These are phyloP conservation scores for Troides helena DNA, from an alignment of 2,888 invertebrate species.

Conservation along the genomic window DNA sequence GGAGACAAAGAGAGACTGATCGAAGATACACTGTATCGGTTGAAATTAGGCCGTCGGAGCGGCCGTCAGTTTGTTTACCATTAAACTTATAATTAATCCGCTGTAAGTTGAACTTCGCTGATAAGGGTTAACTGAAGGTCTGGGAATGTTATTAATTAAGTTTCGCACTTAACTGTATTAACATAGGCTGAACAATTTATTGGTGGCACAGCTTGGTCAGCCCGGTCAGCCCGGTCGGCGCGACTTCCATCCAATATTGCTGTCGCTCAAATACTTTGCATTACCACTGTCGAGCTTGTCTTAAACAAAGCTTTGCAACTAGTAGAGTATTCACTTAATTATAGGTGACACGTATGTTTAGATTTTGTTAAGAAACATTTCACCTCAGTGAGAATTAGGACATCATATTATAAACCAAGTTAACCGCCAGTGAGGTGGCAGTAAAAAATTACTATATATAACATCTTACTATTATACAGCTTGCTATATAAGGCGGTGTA, in stretches of 20 bases:
- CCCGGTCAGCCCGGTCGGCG: no score
- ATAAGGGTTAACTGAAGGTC: conserved; percentile 30
- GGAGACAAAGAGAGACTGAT: conserved; percentile 2
- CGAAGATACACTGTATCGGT: conserved; percentile 1
- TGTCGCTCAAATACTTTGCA: no score
- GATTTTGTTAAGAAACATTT: no score
- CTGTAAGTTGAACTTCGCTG: conserved; percentile 26
- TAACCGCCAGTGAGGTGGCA: no score
- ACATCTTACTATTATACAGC: no score
- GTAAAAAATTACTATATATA: no score
- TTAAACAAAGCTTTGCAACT: background rate
- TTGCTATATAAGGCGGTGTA: no score
- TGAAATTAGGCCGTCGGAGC: conserved; percentile 12
- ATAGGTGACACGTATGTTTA: background rate
- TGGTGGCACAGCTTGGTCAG: background rate
- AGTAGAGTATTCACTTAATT: background rate
- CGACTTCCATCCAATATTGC: no score
- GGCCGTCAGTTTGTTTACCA: conserved; percentile 17
- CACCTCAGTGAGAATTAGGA: no score
- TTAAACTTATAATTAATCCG: conserved; percentile 30
- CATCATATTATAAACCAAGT: no score
- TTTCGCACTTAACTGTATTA: conserved; percentile 22
- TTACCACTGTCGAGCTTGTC: no score
- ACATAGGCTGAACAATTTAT: conserved; percentile 10
- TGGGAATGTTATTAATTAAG: conserved; percentile 30